A percentile compares a stretch with the other conserved stretches of the same genome.
Evolutionary conservation across 2,797 vertebrate genomes (phyloP).

Genomic region (Argya squamiceps): DNA sequence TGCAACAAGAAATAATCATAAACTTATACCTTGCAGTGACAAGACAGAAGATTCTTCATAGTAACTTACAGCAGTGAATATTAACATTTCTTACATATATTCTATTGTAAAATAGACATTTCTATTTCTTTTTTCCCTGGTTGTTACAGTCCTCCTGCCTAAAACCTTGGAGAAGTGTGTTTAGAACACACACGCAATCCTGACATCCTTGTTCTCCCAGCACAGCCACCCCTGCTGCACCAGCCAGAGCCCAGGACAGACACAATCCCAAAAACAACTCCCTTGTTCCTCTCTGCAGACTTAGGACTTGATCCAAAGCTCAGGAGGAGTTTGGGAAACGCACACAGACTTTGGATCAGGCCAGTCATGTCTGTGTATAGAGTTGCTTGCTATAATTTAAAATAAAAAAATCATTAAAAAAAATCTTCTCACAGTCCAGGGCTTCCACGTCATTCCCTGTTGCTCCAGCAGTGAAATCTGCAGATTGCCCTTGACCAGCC

Average conservation of each 20-base stretch:
- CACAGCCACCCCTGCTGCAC: neutral
- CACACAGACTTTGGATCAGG: neutral
- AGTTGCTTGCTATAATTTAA: neutral
- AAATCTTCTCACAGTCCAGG: neutral
- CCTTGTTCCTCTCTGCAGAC: neutral
- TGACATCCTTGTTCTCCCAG: neutral
- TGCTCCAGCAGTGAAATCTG: neutral
- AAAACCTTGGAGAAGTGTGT: neutral
- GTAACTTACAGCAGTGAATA: neutral
- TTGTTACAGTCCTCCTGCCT: neutral
- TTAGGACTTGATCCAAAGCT: neutral
- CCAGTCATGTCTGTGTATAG: neutral
- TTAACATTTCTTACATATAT: neutral
- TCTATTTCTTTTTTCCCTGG: neutral
- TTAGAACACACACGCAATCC: neutral
- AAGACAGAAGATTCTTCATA: neutral
- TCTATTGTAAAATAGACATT: neutral
- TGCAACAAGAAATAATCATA: neutral
- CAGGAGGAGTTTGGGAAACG: neutral
- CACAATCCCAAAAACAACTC: neutral
- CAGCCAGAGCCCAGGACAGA: neutral
- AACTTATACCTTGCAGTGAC: neutral
- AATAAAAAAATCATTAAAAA: neutral
- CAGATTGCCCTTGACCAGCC: neutral
- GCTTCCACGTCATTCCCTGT: neutral